phyloP scores from a whole-genome alignment of 2,888 invertebrate species.

The Dromius quadrimaculatus region DNA sequence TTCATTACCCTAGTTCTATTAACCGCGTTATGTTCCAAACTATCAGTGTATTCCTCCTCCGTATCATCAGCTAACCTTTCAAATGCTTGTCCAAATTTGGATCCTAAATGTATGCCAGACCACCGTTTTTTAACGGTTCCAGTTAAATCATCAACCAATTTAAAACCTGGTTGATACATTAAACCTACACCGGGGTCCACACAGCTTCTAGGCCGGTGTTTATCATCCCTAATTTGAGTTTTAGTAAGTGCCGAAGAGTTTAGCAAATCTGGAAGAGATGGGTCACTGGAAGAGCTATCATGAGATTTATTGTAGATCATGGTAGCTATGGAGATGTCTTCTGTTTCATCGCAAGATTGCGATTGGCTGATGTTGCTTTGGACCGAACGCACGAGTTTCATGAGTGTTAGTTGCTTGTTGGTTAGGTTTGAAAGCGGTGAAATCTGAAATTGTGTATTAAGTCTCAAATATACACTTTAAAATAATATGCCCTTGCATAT shows the following conservation, averaged over 20 bases:
- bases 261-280: slow-evolving; percentile 72
- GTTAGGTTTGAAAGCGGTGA: slow-evolving; percentile 68
- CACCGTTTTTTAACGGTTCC: slow-evolving; percentile 74
- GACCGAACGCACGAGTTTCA: slow-evolving; percentile 72
- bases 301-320: slow-evolving; percentile 69
- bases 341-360: slow-evolving; percentile 69
- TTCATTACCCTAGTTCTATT: background rate
- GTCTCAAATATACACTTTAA: background rate
- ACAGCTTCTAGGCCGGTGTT: slow-evolving; percentile 78
- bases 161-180: slow-evolving; percentile 61
- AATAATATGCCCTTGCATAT: too few relatives aligned
- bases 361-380: slow-evolving; percentile 68
- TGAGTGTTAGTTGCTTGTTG: slow-evolving; percentile 71
- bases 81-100: slow-evolving; percentile 79
- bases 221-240: slow-evolving; percentile 66
- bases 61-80: slow-evolving; percentile 77
- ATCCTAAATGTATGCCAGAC: slow-evolving; percentile 79
- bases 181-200: slow-evolving; percentile 70
- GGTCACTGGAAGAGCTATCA: slow-evolving; percentile 66
- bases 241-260: slow-evolving; percentile 71
- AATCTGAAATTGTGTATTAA: slow-evolving; percentile 62
- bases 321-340: slow-evolving; percentile 66
- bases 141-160: slow-evolving; percentile 65
- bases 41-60: slow-evolving; percentile 80
- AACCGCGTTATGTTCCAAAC: slow-evolving; percentile 71